phyloP scores from a whole-genome alignment of 2,888 invertebrate genomes.

The Vesta saturnalis region DNA sequence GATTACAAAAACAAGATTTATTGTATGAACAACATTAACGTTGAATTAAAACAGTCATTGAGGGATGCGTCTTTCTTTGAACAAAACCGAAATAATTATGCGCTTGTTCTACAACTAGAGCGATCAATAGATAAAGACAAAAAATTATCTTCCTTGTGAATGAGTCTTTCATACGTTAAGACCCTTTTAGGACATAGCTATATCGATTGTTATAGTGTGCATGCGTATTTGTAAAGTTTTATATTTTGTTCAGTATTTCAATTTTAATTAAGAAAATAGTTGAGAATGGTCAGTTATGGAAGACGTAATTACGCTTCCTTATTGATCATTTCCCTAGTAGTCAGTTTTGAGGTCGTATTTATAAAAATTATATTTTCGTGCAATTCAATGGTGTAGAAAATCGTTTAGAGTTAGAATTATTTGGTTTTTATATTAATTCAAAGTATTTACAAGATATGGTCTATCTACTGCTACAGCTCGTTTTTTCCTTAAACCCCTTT shows the following conservation, averaged over 20 bases:
- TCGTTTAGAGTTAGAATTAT: too few relatives aligned
- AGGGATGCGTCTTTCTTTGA: neutral
- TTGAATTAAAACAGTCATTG: neutral
- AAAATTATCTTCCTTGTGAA: neutral
- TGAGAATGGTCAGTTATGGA: neutral
- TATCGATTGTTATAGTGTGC: neutral
- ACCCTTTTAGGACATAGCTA: neutral
- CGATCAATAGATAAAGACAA: neutral
- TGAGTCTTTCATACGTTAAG: neutral
- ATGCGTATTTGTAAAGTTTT: neutral
- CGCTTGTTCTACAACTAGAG: neutral
- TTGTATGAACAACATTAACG: neutral
- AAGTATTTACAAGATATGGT: too few relatives aligned
- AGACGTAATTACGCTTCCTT: too few relatives aligned
- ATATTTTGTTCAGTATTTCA: too few relatives aligned
- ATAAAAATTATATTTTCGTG: too few relatives aligned
- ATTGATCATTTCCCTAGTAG: too few relatives aligned
- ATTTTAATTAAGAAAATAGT: neutral
- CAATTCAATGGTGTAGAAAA: too few relatives aligned
- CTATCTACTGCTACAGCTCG: too few relatives aligned
- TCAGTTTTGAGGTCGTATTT: too few relatives aligned
- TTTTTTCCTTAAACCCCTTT: too few relatives aligned
- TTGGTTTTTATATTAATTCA: too few relatives aligned
- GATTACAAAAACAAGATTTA: too few relatives aligned
- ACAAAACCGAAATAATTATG: neutral